phyloP scores from a whole-genome alignment of 2,888 invertebrate species.

The Netelia melanura region DNA sequence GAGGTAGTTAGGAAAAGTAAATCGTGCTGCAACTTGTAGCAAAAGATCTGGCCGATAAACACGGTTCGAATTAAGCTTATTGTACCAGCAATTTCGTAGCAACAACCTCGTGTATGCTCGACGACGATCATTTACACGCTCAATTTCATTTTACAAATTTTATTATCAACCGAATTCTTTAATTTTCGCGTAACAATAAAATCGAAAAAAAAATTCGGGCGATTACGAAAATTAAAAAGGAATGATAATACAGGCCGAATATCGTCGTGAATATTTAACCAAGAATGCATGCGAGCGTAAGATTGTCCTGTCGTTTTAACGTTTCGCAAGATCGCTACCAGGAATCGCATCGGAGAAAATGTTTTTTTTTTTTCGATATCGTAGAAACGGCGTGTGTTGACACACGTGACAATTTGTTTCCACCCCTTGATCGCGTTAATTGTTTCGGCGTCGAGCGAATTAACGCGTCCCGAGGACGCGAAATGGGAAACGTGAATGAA shows the following conservation, averaged over 20 bases:
- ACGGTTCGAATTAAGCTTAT: background rate
- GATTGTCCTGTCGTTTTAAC: too few relatives aligned
- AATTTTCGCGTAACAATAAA: too few relatives aligned
- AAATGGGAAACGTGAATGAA: constrained; percentile 17
- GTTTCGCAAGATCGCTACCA: too few relatives aligned
- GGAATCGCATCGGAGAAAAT: background rate
- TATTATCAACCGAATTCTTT: too few relatives aligned
- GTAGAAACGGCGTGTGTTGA: background rate
- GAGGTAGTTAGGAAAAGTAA: constrained; percentile 43
- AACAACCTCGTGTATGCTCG: background rate
- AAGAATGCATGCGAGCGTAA: too few relatives aligned
- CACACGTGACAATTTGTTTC: background rate
- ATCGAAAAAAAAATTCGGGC: too few relatives aligned
- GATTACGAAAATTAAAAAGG: too few relatives aligned
- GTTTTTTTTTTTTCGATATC: background rate
- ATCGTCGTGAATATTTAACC: too few relatives aligned
- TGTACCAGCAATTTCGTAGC: background rate
- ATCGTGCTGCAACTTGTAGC: constrained; percentile 18
- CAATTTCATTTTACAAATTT: too few relatives aligned
- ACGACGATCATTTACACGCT: too few relatives aligned
- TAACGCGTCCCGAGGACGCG: background rate
- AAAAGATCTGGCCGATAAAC: constrained; percentile 21
- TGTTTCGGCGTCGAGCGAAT: constrained; percentile 33
- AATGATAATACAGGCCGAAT: too few relatives aligned
- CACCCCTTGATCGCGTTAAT: constrained; percentile 27